phyloP scores from a whole-genome alignment of 2,797 vertebrate species.

The Clarias pachynema region DNA sequence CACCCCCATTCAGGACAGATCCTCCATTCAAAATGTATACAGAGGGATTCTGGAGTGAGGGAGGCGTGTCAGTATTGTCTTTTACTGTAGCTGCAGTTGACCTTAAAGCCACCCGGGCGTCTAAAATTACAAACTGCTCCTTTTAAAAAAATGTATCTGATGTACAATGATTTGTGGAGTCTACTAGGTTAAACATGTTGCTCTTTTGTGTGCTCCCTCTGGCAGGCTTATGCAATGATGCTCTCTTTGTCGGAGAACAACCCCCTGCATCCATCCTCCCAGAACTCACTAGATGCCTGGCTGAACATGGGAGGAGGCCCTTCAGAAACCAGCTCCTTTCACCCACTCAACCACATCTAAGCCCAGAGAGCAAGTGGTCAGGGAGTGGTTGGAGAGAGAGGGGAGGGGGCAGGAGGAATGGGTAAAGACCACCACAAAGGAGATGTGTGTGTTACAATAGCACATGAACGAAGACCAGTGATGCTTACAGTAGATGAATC shows the following conservation, averaged over 20 bases:
- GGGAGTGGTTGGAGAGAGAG: slow-evolving; percentile 29
- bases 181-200: background rate
- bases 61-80: background rate
- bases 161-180: background rate
- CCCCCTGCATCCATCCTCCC: slow-evolving; percentile 91
- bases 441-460: slow-evolving; percentile 32
- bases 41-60: background rate
- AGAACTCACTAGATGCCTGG: slow-evolving; percentile 97
- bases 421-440: slow-evolving; percentile 31
- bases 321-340: slow-evolving; percentile 91
- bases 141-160: background rate
- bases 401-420: slow-evolving; percentile 24
- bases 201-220: background rate
- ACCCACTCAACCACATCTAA: slow-evolving; percentile 96
- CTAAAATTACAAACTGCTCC: background rate
- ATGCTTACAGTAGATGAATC: slow-evolving; percentile 46
- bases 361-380: slow-evolving; percentile 53
- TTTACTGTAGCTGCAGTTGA: background rate
- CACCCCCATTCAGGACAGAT: background rate
- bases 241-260: slow-evolving; percentile 96
- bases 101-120: background rate
- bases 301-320: slow-evolving; percentile 92
- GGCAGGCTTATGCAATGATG: slow-evolving; percentile 99
- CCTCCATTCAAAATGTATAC: too few relatives aligned
- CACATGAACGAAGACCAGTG: slow-evolving; percentile 39